These are phyloP conservation scores for Uria lomvia DNA, from an alignment of 2,113 vertebrate species.

Conservation along the genomic window DNA sequence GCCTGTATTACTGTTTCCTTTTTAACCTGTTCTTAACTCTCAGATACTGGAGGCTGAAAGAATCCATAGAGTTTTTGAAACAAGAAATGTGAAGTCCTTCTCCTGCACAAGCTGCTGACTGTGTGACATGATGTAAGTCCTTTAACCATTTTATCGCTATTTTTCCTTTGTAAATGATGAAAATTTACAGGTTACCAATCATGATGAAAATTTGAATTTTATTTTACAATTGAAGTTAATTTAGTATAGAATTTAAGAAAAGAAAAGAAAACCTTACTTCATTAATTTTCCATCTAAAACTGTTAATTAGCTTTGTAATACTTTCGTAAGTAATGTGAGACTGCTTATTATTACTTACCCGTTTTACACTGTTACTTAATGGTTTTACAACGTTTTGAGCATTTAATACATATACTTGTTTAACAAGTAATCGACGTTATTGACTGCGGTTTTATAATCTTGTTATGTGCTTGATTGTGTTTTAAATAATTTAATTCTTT, in stretches of 20 bases:
- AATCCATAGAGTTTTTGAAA: background rate
- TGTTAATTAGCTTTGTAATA: background rate
- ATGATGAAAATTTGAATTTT: background rate
- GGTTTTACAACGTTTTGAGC: background rate
- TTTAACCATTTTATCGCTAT: background rate
- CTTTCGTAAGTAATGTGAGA: background rate
- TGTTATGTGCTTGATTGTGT: background rate
- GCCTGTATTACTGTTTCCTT: background rate
- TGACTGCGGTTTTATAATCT: background rate
- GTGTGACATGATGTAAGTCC: background rate
- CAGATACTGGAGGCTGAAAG: background rate
- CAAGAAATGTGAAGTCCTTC: background rate
- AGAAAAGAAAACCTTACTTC: background rate
- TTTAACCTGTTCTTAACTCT: background rate
- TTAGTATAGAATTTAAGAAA: background rate
- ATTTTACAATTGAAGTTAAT: background rate
- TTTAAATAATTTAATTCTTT: background rate
- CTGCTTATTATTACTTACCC: background rate
- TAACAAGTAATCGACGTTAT: background rate
- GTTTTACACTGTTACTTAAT: background rate
- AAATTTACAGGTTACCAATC: background rate
- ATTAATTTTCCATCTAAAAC: background rate
- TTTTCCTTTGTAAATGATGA: background rate
- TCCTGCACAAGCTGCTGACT: background rate
- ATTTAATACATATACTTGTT: background rate